phyloP scores from a whole-genome alignment of 2,797 vertebrate genomes.

The Phalloptychus januarius region DNA sequence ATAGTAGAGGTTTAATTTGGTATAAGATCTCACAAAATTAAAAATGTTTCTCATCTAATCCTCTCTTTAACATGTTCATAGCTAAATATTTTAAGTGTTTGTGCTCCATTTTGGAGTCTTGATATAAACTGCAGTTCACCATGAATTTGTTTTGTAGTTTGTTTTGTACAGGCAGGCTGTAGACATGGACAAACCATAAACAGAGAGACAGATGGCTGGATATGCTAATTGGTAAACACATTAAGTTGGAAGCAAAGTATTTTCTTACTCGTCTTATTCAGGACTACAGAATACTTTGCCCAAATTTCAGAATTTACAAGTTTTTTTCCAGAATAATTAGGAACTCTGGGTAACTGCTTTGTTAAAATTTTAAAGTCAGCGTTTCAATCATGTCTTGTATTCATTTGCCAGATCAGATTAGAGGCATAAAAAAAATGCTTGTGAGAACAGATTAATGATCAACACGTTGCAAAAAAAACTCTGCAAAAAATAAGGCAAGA shows the following conservation, averaged over 20 bases:
- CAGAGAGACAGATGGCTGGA: not conserved
- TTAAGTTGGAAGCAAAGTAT: not conserved
- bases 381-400: not conserved
- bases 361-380: not conserved
- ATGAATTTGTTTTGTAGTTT: not conserved
- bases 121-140: not conserved
- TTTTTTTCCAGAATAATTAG: not conserved
- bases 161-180: not conserved
- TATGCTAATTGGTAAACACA: not conserved
- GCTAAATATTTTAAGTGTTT: no score
- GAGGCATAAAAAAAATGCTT: not conserved
- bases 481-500: not conserved
- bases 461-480: not conserved
- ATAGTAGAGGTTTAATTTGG: not conserved
- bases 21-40: not conserved
- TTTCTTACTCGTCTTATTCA: not conserved
- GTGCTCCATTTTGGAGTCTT: not conserved
- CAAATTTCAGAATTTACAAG: not conserved
- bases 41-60: not conserved
- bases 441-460: not conserved
- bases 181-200: not conserved
- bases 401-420: not conserved
- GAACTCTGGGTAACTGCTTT: not conserved
- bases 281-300: not conserved
- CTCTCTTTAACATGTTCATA: not conserved